Conservation (phyloP, 2,113 vertebrate genomes). For the Notarius lentiginosus region DNA sequence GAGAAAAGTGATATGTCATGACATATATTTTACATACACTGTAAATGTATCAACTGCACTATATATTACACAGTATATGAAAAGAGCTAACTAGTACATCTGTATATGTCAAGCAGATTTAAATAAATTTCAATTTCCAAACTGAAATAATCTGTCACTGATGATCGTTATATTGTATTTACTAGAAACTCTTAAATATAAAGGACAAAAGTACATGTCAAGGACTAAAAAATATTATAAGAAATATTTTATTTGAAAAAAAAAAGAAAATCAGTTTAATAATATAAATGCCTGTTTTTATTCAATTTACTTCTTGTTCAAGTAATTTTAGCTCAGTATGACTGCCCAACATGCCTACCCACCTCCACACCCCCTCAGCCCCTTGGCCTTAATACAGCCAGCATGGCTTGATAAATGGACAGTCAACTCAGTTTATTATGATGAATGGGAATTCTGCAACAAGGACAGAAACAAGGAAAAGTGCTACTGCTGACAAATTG, state of each 20-base stretch:
- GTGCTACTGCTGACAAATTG: slow-evolving; percentile 63
- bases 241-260: not conserved
- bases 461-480: slow-evolving; percentile 64
- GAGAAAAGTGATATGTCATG: slow-evolving; percentile 19
- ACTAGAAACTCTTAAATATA: not conserved
- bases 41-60: not conserved
- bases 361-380: slow-evolving; percentile 52
- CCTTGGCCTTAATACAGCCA: slow-evolving; percentile 52
- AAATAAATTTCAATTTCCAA: slow-evolving; percentile 7
- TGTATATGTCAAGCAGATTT: not conserved
- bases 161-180: not conserved
- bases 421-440: slow-evolving; percentile 74
- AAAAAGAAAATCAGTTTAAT: not conserved
- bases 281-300: not conserved
- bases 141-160: not conserved
- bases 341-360: not conserved
- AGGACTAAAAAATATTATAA: not conserved
- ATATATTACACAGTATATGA: not conserved
- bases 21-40: not conserved
- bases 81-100: slow-evolving; percentile 8
- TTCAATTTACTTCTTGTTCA: not conserved
- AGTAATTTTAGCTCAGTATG: not conserved
- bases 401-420: slow-evolving; percentile 70
- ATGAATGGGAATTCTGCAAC: slow-evolving; percentile 73
- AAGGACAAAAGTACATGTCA: not conserved